A percentile compares a stretch with the other conserved stretches of the same genome.
Conservation (phyloP, 2,797 vertebrate genomes). For the Nothura maculosa region DNA sequence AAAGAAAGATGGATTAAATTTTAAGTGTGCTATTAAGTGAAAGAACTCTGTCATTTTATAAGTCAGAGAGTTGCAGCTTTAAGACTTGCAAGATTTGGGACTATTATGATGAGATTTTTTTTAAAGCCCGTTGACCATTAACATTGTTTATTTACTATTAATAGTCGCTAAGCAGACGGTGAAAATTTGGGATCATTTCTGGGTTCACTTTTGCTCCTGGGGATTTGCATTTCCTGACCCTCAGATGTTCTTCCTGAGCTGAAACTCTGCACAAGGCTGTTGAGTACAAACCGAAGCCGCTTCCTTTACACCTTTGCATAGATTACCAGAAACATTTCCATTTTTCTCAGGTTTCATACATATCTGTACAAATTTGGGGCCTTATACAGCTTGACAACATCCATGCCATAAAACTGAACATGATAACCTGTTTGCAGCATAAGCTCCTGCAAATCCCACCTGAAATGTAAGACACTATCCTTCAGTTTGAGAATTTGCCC, state of each 20-base stretch:
- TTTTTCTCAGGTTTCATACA: background rate
- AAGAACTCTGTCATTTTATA: constrained; percentile 8
- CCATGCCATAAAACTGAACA: background rate
- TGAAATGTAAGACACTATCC: rapidly evolving
- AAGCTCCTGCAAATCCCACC: background rate
- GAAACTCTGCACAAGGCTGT: background rate
- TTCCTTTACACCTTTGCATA: background rate
- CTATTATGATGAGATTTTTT: background rate
- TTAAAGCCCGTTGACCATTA: background rate
- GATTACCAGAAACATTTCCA: background rate
- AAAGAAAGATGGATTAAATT: background rate
- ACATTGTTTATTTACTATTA: background rate
- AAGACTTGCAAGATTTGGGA: background rate
- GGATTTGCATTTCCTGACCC: background rate
- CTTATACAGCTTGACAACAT: background rate
- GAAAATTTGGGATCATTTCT: background rate
- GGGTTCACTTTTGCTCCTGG: background rate
- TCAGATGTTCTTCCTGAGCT: background rate
- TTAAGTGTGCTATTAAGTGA: background rate
- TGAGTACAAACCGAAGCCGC: background rate
- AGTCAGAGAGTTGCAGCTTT: background rate
- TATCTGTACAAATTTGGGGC: background rate
- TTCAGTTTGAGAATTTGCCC: background rate
- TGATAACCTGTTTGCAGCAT: rapidly evolving
- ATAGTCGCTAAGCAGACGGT: background rate